Evolutionary conservation across 1,140 invertebrate genomes (phyloP).

Genomic region (Scaptodrosophila lebanonensis): DNA sequence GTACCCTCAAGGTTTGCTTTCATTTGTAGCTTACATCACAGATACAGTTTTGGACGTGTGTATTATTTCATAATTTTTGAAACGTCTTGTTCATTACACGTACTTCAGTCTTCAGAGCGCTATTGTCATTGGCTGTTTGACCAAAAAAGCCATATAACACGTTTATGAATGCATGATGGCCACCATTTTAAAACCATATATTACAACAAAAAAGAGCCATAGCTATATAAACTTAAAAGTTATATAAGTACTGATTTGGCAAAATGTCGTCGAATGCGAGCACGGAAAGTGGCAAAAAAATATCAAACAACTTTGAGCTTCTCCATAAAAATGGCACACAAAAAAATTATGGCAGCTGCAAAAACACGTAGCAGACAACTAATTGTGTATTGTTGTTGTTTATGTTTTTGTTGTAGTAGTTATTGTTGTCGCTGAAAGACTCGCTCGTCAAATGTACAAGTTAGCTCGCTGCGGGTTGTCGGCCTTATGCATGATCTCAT

Average conservation of each 20-base stretch:
- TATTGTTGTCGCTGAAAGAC: too few relatives aligned
- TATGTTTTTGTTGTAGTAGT: conserved; percentile 4
- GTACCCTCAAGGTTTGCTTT: too few relatives aligned
- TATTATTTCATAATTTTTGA: too few relatives aligned
- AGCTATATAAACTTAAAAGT: too few relatives aligned
- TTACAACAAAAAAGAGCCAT: conserved; percentile 28
- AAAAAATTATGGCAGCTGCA: conserved; percentile 34
- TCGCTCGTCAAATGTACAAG: not conserved
- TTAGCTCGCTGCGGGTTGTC: conserved; percentile 3
- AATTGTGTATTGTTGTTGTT: conserved; percentile 33
- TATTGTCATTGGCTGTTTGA: conserved; percentile 1
- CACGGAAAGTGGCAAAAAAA: conserved; percentile 26
- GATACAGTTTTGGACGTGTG: too few relatives aligned
- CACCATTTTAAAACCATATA: conserved; percentile 59
- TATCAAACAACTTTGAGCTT: conserved; percentile 15
- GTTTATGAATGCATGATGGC: conserved; percentile 42
- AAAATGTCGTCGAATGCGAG: too few relatives aligned
- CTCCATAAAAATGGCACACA: conserved; percentile 12
- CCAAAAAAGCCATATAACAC: conserved; percentile 52
- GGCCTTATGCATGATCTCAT: conserved; percentile 46
- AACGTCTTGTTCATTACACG: conserved; percentile 43
- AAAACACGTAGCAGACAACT: conserved; percentile 45
- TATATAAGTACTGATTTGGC: too few relatives aligned
- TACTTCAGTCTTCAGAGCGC: conserved; percentile 18
- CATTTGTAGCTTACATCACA: too few relatives aligned